Conservation (phyloP, 2,888 invertebrate genomes). For the Trachelus tabidus region DNA sequence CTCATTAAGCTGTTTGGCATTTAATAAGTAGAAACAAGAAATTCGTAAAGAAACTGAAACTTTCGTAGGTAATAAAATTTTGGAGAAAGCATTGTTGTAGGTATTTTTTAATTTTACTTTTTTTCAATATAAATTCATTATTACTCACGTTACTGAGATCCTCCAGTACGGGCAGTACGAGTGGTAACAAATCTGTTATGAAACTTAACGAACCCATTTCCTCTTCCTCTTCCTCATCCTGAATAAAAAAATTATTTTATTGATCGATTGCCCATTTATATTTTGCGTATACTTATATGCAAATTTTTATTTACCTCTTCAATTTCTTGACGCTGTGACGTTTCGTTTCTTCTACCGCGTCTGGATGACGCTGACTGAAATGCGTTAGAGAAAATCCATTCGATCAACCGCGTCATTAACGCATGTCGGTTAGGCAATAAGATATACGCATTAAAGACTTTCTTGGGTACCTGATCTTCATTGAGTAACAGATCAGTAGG, state of each 20-base stretch:
- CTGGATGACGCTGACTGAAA: constrained; percentile 10
- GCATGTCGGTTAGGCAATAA: background rate
- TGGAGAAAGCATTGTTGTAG: background rate
- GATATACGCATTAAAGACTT: background rate
- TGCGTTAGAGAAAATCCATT: background rate
- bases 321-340: constrained; percentile 38
- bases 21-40: background rate
- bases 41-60: background rate
- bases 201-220: constrained; percentile 53
- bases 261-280: background rate
- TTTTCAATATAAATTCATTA: background rate
- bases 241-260: background rate
- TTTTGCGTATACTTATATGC: too few relatives aligned
- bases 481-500: constrained; percentile 38
- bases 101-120: background rate
- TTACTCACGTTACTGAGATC: constrained; percentile 60
- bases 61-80: background rate
- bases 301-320: constrained; percentile 23
- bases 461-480: constrained; percentile 23
- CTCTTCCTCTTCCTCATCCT: constrained; percentile 37
- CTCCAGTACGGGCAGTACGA: constrained; percentile 57
- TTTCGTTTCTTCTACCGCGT: constrained; percentile 35
- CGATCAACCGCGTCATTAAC: background rate
- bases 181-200: constrained; percentile 51
- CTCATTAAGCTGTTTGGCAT: background rate